A percentile compares a stretch with the other conserved stretches of the same genome.
phyloP scores from a whole-genome alignment of 2,888 invertebrate species.

The Tubulanus polymorphus region DNA sequence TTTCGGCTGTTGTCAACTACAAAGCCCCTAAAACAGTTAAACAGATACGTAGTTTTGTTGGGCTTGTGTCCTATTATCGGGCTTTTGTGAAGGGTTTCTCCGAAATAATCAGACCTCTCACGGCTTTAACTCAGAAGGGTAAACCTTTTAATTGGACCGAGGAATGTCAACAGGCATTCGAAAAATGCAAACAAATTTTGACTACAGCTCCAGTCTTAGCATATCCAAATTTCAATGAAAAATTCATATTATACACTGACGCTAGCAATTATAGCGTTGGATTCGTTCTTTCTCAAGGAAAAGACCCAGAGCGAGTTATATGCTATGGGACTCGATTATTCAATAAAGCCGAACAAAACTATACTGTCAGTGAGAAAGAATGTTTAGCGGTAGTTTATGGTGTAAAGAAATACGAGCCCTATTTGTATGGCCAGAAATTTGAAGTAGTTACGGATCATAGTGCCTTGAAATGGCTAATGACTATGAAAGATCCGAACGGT shows the following conservation, averaged over 20 bases:
- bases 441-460: constrained; percentile 14
- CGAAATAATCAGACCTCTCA: not conserved
- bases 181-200: not conserved
- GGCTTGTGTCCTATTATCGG: not conserved
- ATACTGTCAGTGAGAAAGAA: constrained; percentile 9
- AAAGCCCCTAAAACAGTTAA: not conserved
- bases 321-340: constrained; percentile 5
- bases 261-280: constrained; percentile 3
- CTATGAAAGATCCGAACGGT: constrained; percentile 18
- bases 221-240: constrained; percentile 3
- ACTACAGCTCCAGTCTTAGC: constrained; percentile 9
- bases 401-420: constrained; percentile 6
- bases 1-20: not conserved
- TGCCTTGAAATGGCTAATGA: constrained; percentile 17
- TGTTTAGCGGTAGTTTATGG: constrained; percentile 1
- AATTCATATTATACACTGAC: constrained; percentile 1
- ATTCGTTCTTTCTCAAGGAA: constrained; percentile 8
- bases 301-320: constrained; percentile 8
- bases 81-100: not conserved
- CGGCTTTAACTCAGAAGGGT: constrained; percentile 2
- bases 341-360: constrained; percentile 1
- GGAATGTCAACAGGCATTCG: constrained; percentile 2
- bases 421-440: constrained; percentile 12
- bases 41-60: not conserved
- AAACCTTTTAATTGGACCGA: constrained; percentile 7